phyloP scores from a whole-genome alignment of 2,888 invertebrate genomes.

The Nezara viridula region DNA sequence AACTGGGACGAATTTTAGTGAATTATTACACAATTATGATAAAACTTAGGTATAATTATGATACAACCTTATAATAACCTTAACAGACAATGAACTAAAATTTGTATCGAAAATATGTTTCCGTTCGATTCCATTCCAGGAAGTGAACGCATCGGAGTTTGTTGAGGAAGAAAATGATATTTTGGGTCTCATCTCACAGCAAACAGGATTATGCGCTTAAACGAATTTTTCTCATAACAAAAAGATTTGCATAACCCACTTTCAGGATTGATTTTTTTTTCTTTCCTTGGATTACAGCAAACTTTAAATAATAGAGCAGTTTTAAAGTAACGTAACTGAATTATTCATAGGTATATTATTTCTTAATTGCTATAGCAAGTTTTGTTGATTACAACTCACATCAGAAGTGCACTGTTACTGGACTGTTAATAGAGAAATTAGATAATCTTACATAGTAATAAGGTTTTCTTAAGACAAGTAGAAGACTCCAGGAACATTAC shows the following conservation, averaged over 20 bases:
- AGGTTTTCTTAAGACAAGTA: too few relatives aligned
- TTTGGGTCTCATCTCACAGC: not conserved
- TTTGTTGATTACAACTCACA: not conserved
- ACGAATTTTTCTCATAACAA: not conserved
- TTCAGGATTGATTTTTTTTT: not conserved
- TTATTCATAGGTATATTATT: not conserved
- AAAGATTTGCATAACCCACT: not conserved
- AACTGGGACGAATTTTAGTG: too few relatives aligned
- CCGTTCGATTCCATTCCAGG: not conserved
- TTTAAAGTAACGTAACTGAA: not conserved
- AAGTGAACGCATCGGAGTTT: not conserved
- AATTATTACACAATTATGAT: too few relatives aligned
- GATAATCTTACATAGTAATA: too few relatives aligned
- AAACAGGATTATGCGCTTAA: slow-evolving; percentile 3
- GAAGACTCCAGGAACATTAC: too few relatives aligned
- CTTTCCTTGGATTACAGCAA: not conserved
- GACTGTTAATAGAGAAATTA: too few relatives aligned
- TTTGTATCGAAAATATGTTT: not conserved
- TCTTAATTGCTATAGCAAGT: not conserved
- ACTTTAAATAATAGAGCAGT: not conserved
- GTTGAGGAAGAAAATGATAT: not conserved
- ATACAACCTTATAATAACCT: not conserved
- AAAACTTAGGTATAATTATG: too few relatives aligned
- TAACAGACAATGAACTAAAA: not conserved
- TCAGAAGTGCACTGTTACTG: not conserved